phyloP scores from a whole-genome alignment of 1,140 invertebrate species.

The Bradynema listronoti region DNA sequence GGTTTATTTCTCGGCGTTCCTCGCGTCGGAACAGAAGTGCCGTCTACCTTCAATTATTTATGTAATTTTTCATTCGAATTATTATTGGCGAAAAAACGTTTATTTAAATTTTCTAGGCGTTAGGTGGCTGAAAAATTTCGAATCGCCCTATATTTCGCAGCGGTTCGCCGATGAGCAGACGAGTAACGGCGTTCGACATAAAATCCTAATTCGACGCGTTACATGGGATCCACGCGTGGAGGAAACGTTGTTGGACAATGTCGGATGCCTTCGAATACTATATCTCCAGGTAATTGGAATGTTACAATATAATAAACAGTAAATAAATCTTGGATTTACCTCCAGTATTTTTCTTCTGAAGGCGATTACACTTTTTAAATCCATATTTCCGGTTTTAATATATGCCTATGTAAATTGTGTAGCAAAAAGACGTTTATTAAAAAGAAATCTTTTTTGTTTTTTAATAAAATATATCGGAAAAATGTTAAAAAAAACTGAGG shows the following conservation, averaged over 20 bases:
- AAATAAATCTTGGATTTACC: too few relatives aligned
- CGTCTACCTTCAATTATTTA: too few relatives aligned
- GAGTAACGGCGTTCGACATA: conserved; percentile 20
- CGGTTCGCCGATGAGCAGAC: conserved; percentile 24
- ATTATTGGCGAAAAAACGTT: too few relatives aligned
- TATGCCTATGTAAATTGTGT: not conserved
- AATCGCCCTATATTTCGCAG: conserved; percentile 39
- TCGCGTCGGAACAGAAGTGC: too few relatives aligned
- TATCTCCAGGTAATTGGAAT: conserved; percentile 29
- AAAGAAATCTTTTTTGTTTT: conserved; percentile 1
- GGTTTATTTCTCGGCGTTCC: conserved; percentile 28
- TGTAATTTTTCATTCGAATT: not conserved
- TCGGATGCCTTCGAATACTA: conserved; percentile 27
- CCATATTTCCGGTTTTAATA: too few relatives aligned
- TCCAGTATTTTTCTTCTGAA: not conserved
- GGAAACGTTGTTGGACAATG: conserved; percentile 41
- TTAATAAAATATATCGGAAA: too few relatives aligned
- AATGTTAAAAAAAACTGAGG: too few relatives aligned
- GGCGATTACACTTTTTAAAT: not conserved
- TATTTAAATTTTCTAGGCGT: conserved; percentile 24
- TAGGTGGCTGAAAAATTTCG: conserved; percentile 47
- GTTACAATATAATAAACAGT: too few relatives aligned
- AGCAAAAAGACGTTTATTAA: not conserved
- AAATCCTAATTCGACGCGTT: conserved; percentile 32
- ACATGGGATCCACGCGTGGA: conserved; percentile 45